Evolutionary conservation across 2,113 vertebrate species (phyloP), one percentile per base, ranked within the genome.

Genomic region (Microtus richardsoni): DNA sequence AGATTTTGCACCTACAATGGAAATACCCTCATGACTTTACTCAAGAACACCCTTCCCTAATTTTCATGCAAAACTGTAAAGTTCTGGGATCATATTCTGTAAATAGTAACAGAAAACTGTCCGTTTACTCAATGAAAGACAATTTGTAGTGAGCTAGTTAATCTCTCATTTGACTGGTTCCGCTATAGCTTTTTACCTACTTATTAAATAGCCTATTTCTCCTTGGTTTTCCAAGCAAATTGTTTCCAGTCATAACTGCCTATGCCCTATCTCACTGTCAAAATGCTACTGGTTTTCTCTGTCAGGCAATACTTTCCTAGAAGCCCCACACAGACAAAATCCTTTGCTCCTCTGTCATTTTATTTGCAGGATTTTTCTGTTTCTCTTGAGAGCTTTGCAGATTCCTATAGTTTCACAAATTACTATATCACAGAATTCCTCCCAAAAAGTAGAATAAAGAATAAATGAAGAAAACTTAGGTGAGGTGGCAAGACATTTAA

Each of bases 401-500:
- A 82, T 1, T 47, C 0, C 71, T 62, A 4, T 77, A 74, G 86
- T 79, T 68, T 87, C 19, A 78, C 54, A 8, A 73, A 80, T 86
- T 70, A 77, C 6, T 24, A 2, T 62, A n/a, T 68, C 93, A 73
- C 21, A 78, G n/a, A 89, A 92, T 97, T 70, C 21, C 22, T 82
- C 54, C 21, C 36, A 49, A 77, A n/a, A 82, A 78, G 28, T 80
- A 19, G 44, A 91, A 12, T 66, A 58, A 54, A 92, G 17, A 83
- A 92, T 47, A 91, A 78, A 92, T 95, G 13, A 82, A 73, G 94
- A 90, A 44, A 30, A 58, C 6, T 71, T 83, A 88, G 89, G 52
- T 94, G 13, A 92, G 21, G 66, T 60, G 7, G 13, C 86, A 94
- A 94, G 85, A 92, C n/a, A 39, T 16, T 88, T 58, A 90, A 85